Base-by-base conservation (phyloP, 2,888 invertebrate genomes). In the Meiosimyza decipiens region DNA sequence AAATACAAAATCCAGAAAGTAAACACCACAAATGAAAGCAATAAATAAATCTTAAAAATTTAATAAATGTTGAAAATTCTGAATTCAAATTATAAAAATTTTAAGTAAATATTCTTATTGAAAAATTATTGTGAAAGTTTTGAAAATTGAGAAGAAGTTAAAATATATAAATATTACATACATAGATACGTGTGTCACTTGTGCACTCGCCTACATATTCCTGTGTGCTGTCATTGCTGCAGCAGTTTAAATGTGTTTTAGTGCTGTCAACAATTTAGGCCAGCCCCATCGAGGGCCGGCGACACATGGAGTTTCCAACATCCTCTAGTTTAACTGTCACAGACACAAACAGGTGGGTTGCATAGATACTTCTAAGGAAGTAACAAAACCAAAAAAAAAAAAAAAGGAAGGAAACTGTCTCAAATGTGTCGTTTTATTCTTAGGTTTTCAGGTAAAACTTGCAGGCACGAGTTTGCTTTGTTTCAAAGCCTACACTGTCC, bases 231-330 rank as follows among this genome's bases (percentile, higher is more conserved):
- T 71, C 71, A 28, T 40, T 52, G 59, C 71, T 64, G 81, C 80
- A 83, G 78, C 84, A 80, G 84, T 79, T 86, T 86, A 86, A 86
- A 86, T 86, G 86, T 85, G 85, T 86, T 86, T 86, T 84, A 81
- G 84, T 82, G 82, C 79, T 79, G 81, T 80, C 81, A 80, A 78
- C 79, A 80, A 82, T 81, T 80, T 81, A 80, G 83, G 87, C 86
- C 86, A 85, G 87, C 86, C 87, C 87, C 84, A 79, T 81, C 82
- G 84, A 86, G 87, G 87, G 87, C 86, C 86, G 87, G 87, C 87
- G 82, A 85, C 83, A 82, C 85, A 87, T 87, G 87, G 87, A 87
- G 86, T 85, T 84, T 86, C 84, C 86, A 82, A 86, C 81, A 80
- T 82, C 86, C 77, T 81, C 82, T 79, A 79, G 82, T 84, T 80